Evolutionary conservation across 1,140 invertebrate species (phyloP), one percentile per base, ranked within the genome.

Genomic region (Samia ricini): DNA sequence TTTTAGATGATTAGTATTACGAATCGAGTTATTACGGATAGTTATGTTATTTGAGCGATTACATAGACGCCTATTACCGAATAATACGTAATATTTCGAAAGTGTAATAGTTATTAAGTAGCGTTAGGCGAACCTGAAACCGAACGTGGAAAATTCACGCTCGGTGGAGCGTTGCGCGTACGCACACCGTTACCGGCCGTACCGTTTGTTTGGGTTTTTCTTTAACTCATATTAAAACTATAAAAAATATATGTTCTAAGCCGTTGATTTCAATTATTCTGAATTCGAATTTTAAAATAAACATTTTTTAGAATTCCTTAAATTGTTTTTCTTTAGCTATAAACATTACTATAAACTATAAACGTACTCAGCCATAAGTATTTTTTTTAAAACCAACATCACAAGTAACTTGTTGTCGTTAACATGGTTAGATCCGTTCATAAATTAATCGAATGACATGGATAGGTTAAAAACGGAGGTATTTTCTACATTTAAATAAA

Each of bases 141-240:
- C 82, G 80, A 89, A 88, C 77, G 85, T 87, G 83, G 84, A 88
- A 87, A 83, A 85, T 83, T 90, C 80, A 89, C 79, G 88, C 88
- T 83, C 76, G 66, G 84, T 68, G 67, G 68, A 89, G 83, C 85
- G 84, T 76, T 76, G 76, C 82, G 71, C 71, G 64, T 59, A 50
- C 48, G 33, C 23, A 33, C 48, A 18, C 56, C 26, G 12, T 12
- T 15, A 15, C 4, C n/a, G 15, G 12, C 15, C 12, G 7, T 12
- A 42, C 3, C n/a, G 33, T 8, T 42, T 42, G 12, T 42, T 42
- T 42, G n/a, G 12, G 12, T 15, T 42, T 7, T 42, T 42, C 33
- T 42, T 42, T 42, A 42, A 42, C 12, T 4, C 12, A 8, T 42
- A 42, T 42, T 42, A 12, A 15, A 42, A 42, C 4, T 42, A 15